Base-by-base conservation (phyloP, 37 sponge, comb jelly and placozoan species). In the Beroe forskalii region DNA sequence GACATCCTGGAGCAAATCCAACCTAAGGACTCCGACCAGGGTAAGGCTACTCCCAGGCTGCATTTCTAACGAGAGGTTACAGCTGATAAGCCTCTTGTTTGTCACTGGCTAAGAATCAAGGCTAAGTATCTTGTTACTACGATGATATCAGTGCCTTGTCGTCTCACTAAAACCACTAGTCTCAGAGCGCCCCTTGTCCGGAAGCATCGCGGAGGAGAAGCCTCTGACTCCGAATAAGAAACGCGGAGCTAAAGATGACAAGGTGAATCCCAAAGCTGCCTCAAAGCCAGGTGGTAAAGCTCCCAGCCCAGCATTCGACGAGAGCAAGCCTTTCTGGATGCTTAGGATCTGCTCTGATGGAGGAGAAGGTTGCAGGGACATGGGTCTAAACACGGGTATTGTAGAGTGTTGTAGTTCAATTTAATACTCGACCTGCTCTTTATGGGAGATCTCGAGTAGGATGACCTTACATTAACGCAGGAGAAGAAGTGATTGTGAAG, bases 401-500 rank as follows among this genome's bases (percentile, higher is more conserved):
- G n/a, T n/a, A n/a, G n/a, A n/a, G n/a, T n/a, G n/a, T n/a, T n/a
- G n/a, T n/a, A n/a, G n/a, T n/a, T n/a, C n/a, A n/a, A n/a, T n/a
- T n/a, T n/a, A n/a, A n/a, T n/a, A n/a, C n/a, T n/a, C n/a, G n/a
- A n/a, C n/a, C n/a, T n/a, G n/a, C n/a, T n/a, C n/a, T n/a, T n/a
- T n/a, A n/a, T n/a, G n/a, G n/a, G n/a, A n/a, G n/a, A n/a, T n/a
- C n/a, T n/a, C n/a, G n/a, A n/a, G n/a, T n/a, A n/a, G n/a, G n/a
- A n/a, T n/a, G n/a, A n/a, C n/a, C n/a, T n/a, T n/a, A n/a, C n/a
- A n/a, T n/a, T n/a, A n/a, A n/a, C n/a, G 4, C 55, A 80, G 86
- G 86, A 22, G 90, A 90, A 61, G 89, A 61, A 19, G 67, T 97
- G 62, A 83, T 91, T 30, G 36, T 96, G 55, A 75, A 30, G 25